phyloP scores from a whole-genome alignment of 2,888 invertebrate species.

The Drosophila diplacantha region DNA sequence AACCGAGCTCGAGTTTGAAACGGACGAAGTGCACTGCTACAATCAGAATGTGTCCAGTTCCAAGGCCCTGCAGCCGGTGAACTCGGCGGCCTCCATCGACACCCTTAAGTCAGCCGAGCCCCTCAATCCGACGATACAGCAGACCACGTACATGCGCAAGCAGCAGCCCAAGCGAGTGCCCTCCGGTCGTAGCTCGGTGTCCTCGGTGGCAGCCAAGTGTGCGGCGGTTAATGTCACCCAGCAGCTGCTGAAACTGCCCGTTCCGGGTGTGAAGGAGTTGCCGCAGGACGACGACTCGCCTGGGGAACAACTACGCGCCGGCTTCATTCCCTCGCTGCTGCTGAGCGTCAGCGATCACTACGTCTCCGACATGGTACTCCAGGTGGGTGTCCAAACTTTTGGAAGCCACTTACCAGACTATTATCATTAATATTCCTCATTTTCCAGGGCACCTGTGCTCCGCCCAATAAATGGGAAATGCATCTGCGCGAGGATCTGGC shows the following conservation, averaged over 20 bases:
- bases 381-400: conserved; percentile 78
- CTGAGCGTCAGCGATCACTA: conserved; percentile 83
- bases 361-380: conserved; percentile 86
- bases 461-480: conserved; percentile 81
- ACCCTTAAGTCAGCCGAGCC: conserved; percentile 69
- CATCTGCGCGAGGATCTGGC: conserved; percentile 79
- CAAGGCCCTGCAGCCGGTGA: conserved; percentile 56
- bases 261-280: conserved; percentile 78
- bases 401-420: no score
- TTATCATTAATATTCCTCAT: neutral
- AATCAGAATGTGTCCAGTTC: conserved; percentile 40
- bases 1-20: conserved; percentile 83
- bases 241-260: conserved; percentile 71
- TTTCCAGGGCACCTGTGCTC: conserved; percentile 80
- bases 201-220: conserved; percentile 73
- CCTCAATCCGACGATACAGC: neutral
- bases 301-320: conserved; percentile 75
- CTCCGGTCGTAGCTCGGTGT: conserved; percentile 68
- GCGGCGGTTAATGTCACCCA: conserved; percentile 67
- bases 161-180: conserved; percentile 62
- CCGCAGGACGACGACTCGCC: conserved; percentile 71
- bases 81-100: conserved; percentile 71
- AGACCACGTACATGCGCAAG: conserved; percentile 46
- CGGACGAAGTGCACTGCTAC: conserved; percentile 74
- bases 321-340: conserved; percentile 81